Percentiles rank a stretch among this genome's conserved stretches.
phyloP scores from a whole-genome alignment of 1,140 invertebrate genomes.

The Aphelenchoides avenae region DNA sequence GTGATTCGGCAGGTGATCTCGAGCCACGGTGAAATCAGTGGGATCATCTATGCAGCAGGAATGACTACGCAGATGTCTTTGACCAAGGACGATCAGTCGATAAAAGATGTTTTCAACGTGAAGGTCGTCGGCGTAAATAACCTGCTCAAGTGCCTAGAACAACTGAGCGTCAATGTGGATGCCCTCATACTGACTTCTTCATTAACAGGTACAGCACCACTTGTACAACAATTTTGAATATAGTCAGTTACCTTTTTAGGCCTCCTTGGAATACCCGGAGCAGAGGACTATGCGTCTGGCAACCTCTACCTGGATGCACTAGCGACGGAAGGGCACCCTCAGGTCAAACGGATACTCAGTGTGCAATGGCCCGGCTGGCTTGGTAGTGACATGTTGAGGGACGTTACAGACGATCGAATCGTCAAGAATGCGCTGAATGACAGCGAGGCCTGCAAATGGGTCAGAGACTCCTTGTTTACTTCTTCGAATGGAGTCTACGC shows the following conservation, averaged over 20 bases:
- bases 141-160: conserved; percentile 8
- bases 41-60: no score
- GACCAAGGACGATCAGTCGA: no score
- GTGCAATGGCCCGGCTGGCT: conserved; percentile 39
- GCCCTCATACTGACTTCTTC: conserved; percentile 37
- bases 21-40: no score
- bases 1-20: no score
- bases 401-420: conserved; percentile 6
- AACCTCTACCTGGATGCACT: conserved; percentile 43
- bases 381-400: conserved; percentile 23
- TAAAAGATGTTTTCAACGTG: no score
- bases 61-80: no score
- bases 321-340: neutral
- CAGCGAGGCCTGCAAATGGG: conserved; percentile 21
- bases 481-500: conserved; percentile 21
- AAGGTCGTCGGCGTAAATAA: no score
- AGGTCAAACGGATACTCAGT: conserved; percentile 18
- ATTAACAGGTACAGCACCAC: conserved; percentile 34
- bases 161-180: conserved; percentile 16
- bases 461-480: conserved; percentile 3
- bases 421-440: conserved; percentile 21
- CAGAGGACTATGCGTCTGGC: conserved; percentile 33
- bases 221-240: no score
- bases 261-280: conserved; percentile 32
- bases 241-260: no score